Evolutionary conservation across 2,888 invertebrate species (phyloP).

Genomic region (Glaucopsyche alexis): DNA sequence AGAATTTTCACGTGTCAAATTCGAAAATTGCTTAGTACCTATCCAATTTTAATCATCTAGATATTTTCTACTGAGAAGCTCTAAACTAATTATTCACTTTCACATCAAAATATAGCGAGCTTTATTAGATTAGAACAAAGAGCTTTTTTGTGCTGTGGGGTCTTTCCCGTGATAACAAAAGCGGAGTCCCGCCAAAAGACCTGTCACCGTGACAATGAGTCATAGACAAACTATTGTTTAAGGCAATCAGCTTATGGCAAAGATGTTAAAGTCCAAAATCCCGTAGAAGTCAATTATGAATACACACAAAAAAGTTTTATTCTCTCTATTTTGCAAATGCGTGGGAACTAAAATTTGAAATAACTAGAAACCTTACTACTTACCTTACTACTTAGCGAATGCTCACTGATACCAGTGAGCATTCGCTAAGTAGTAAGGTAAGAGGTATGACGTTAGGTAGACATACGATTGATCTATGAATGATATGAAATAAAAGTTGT

Average conservation of each 20-base stretch:
- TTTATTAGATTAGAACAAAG: slow-evolving; percentile 33
- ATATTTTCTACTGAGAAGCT: neutral
- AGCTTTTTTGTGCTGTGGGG: slow-evolving; percentile 31
- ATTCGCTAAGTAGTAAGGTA: neutral
- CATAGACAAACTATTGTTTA: slow-evolving; percentile 35
- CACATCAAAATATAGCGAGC: slow-evolving; percentile 21
- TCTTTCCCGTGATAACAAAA: slow-evolving; percentile 38
- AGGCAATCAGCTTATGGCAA: slow-evolving; percentile 5
- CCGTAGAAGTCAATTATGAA: slow-evolving; percentile 5
- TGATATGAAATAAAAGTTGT: no score
- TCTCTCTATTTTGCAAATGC: slow-evolving; percentile 14
- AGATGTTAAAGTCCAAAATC: slow-evolving; percentile 18
- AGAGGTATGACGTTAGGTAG: no score
- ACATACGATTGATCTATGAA: no score
- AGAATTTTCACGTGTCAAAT: neutral
- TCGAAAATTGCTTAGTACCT: no score
- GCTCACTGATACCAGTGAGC: neutral
- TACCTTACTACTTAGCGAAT: neutral
- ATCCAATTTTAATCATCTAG: no score
- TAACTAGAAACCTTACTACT: neutral
- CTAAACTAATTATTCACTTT: slow-evolving; percentile 22
- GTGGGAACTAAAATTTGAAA: slow-evolving; percentile 11
- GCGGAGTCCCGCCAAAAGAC: slow-evolving; percentile 40
- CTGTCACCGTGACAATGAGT: slow-evolving; percentile 38
- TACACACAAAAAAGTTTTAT: slow-evolving; percentile 7